Evolutionary conservation across 2,113 vertebrate genomes (phyloP).

Genomic region (Desmodus rotundus): DNA sequence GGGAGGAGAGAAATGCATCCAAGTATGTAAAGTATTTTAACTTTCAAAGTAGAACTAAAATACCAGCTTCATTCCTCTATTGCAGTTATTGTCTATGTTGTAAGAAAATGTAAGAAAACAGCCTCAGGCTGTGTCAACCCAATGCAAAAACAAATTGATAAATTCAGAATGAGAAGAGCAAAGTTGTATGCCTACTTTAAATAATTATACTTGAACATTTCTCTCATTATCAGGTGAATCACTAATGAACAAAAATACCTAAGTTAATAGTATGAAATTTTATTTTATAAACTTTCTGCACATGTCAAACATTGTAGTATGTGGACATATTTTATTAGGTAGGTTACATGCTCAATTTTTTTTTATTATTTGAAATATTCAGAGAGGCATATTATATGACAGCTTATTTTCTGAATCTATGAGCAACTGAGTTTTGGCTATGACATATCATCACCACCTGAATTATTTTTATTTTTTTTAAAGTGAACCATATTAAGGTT

Average conservation of each 20-base stretch:
- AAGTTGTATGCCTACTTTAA: neutral
- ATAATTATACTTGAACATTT: slow-evolving; percentile 3
- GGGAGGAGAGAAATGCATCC: neutral
- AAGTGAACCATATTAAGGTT: neutral
- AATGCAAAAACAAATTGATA: slow-evolving; percentile 54
- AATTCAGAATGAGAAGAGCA: neutral
- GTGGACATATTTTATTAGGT: neutral
- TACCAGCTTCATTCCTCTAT: neutral
- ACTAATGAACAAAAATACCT: neutral
- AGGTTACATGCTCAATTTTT: neutral
- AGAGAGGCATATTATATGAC: neutral
- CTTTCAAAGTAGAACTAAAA: slow-evolving; percentile 11
- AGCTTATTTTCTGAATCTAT: neutral
- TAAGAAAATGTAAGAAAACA: slow-evolving; percentile 32
- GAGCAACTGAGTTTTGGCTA: neutral
- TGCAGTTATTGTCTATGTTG: neutral
- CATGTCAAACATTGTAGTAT: neutral
- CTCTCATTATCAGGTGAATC: neutral
- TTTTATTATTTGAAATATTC: slow-evolving; percentile 22
- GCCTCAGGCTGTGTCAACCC: slow-evolving; percentile 40
- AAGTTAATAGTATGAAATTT: neutral
- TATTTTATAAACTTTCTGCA: neutral
- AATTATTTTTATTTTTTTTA: neutral
- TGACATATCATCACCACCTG: neutral
- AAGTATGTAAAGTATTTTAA: slow-evolving; percentile 29